Evolutionary conservation across 2,797 vertebrate species (phyloP).

Genomic region (Xiphophorus birchmanni): DNA sequence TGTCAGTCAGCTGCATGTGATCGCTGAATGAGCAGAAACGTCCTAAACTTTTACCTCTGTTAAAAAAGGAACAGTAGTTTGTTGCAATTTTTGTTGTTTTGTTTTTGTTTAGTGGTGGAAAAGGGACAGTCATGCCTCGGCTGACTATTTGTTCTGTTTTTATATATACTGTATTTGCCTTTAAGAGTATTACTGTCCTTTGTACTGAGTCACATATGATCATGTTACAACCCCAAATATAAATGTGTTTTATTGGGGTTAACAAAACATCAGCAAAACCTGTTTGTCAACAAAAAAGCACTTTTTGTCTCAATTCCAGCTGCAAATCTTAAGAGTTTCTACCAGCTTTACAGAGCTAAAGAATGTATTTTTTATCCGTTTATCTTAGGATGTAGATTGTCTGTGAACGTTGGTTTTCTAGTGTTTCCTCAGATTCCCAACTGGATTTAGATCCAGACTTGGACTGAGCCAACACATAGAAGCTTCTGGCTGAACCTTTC

Average conservation of each 20-base stretch:
- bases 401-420: background rate
- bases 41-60: background rate
- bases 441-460: background rate
- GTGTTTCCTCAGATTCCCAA: background rate
- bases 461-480: background rate
- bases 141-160: background rate
- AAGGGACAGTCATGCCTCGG: background rate
- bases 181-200: background rate
- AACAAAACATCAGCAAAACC: background rate
- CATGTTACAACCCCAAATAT: background rate
- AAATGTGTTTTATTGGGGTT: background rate
- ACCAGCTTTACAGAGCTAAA: background rate
- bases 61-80: background rate
- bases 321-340: background rate
- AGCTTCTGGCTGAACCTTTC: background rate
- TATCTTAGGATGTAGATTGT: background rate
- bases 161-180: background rate
- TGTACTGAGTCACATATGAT: background rate
- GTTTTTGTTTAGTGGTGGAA: background rate
- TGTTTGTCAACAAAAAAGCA: background rate
- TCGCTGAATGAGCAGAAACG: background rate
- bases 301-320: background rate
- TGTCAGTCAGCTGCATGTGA: slow-evolving; percentile 5
- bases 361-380: background rate
- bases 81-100: background rate